These are phyloP conservation scores for Hyperoplus immaculatus DNA, from an alignment of 2,797 vertebrate species.

Conservation along the genomic window DNA sequence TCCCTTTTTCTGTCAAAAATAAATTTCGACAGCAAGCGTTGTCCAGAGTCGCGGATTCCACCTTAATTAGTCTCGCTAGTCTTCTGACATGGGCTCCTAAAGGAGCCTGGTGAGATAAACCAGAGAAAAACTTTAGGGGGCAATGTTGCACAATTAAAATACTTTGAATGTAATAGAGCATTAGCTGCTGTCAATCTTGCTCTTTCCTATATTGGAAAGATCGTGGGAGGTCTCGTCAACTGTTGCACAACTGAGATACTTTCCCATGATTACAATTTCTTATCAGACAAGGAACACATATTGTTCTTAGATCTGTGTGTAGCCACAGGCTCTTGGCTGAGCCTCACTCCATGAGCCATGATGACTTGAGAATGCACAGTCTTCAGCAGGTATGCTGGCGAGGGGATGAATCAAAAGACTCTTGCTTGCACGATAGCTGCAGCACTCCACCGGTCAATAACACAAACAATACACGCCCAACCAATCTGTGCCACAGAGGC, in stretches of 20 bases:
- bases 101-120: constrained; percentile 36
- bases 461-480: constrained; percentile 48
- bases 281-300: constrained; percentile 57
- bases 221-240: constrained; percentile 67
- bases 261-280: constrained; percentile 63
- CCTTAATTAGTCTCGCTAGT: constrained; percentile 2
- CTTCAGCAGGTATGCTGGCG: constrained; percentile 56
- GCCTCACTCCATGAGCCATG: constrained; percentile 37
- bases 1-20: too few relatives aligned
- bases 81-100: constrained; percentile 46
- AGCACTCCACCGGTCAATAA: constrained; percentile 41
- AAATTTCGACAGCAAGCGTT: too few relatives aligned
- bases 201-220: constrained; percentile 36
- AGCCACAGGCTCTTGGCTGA: constrained; percentile 29
- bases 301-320: constrained; percentile 33
- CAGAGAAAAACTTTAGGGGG: constrained; percentile 78
- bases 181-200: constrained; percentile 21
- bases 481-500: constrained; percentile 38
- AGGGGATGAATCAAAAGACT: constrained; percentile 62
- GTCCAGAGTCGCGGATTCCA: too few relatives aligned
- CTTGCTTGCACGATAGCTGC: constrained; percentile 20
- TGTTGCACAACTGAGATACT: constrained; percentile 50
- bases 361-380: constrained; percentile 32
- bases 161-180: constrained; percentile 11
- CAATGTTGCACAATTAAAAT: constrained; percentile 81